A percentile compares a stretch with the other conserved stretches of the same genome.
These are phyloP conservation scores for Echiichthys vipera DNA, from an alignment of 2,797 vertebrate genomes.

Conservation along the genomic window DNA sequence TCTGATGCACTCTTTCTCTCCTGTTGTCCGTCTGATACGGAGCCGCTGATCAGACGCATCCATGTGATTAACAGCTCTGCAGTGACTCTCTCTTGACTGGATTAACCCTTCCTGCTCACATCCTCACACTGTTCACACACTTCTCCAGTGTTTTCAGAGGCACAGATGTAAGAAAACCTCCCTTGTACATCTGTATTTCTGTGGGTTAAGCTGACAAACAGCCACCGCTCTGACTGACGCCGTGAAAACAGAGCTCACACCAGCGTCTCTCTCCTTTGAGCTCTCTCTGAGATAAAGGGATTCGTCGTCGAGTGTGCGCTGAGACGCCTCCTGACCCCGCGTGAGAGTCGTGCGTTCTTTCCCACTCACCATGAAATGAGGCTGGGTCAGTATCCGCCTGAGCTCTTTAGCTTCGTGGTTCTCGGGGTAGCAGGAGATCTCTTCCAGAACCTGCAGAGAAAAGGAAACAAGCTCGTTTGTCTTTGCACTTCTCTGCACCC, in stretches of 20 bases:
- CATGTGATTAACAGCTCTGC: slow-evolving; percentile 46
- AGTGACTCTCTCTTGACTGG: slow-evolving; percentile 20
- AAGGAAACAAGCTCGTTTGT: slow-evolving; percentile 2
- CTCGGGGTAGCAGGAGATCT: slow-evolving; percentile 98
- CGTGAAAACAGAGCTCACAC: neutral
- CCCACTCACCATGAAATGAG: slow-evolving; percentile 97
- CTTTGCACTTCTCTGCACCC: too few species aligned
- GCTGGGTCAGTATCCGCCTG: slow-evolving; percentile 97
- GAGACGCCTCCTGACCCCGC: neutral
- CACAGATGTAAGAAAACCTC: too few species aligned
- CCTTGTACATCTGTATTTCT: too few species aligned
- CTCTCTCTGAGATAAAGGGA: neutral
- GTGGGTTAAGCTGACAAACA: too few species aligned
- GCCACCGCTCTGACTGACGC: neutral
- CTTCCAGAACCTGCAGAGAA: slow-evolving; percentile 92
- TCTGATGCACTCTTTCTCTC: slow-evolving; percentile 6
- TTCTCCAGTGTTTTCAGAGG: too few species aligned
- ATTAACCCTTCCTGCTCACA: slow-evolving; percentile 42
- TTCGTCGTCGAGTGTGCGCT: neutral
- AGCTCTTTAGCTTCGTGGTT: slow-evolving; percentile 97
- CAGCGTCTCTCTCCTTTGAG: neutral
- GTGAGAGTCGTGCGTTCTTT: neutral
- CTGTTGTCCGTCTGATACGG: slow-evolving; percentile 21
- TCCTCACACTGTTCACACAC: neutral
- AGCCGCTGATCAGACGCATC: slow-evolving; percentile 50